These are phyloP conservation scores for Haliaeetus leucogaster DNA, from an alignment of 2,113 vertebrate genomes.

Conservation along the genomic window DNA sequence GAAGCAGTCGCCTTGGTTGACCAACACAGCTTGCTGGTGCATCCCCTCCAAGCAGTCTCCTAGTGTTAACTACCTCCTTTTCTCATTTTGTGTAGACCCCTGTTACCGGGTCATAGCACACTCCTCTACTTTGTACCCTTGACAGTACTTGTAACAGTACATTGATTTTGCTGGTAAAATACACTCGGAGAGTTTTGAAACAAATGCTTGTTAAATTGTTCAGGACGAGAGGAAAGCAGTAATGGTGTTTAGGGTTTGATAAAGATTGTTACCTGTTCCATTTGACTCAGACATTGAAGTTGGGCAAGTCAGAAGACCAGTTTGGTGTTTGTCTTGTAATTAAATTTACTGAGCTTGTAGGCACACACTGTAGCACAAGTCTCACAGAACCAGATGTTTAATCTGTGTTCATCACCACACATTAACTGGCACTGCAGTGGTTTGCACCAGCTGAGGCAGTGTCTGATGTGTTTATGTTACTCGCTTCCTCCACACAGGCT, in stretches of 20 bases:
- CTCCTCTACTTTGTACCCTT: not conserved
- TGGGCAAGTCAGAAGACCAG: not conserved
- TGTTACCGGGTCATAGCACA: not conserved
- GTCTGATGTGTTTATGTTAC: not conserved
- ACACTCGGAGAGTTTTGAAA: not conserved
- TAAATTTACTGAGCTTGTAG: not conserved
- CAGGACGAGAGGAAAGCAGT: not conserved
- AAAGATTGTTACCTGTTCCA: not conserved
- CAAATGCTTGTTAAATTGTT: not conserved
- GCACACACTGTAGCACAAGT: not conserved
- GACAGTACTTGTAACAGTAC: not conserved
- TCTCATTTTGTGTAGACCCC: not conserved
- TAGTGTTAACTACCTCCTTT: not conserved
- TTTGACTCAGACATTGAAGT: not conserved
- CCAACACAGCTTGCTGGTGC: not conserved
- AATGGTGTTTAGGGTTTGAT: not conserved
- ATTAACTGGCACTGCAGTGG: not conserved
- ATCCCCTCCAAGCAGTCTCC: not conserved
- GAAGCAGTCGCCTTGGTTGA: not conserved
- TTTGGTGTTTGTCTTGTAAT: not conserved
- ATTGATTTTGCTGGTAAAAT: not conserved
- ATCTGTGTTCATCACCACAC: not conserved
- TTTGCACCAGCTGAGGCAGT: not conserved
- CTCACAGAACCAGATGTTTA: not conserved
- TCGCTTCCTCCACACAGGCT: not conserved